Base-by-base conservation (phyloP, 2,797 vertebrate genomes). In the Gallinago solitaria region DNA sequence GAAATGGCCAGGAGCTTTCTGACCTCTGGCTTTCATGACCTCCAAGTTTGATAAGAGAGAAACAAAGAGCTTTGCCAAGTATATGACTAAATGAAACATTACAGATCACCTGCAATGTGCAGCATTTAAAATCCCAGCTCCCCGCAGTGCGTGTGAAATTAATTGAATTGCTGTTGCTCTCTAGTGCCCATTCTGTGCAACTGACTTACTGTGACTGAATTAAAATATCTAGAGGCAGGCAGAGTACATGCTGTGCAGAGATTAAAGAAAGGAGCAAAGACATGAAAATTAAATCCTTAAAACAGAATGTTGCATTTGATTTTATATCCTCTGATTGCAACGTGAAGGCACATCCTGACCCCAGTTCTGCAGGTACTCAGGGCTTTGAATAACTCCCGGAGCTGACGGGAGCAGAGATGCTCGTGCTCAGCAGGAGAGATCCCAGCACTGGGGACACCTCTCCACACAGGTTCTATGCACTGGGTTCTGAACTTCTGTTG, bases 141-240 rank as follows among this genome's bases (percentile, higher is more conserved):
- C 96, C 97, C 0, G 20, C 89, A 89, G 94, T 67, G 94, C 94
- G 70, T 95, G 84, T 93, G 94, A 96, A 95, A 97, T 96, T 97
- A 97, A 96, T 95, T 94, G 94, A 97, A 93, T 96, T 97, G 87
- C 92, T 96, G 83, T 95, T 97, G 94, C 87, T 97, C 93, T 97
- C 95, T 96, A 93, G 93, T 95, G 95, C 87, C 96, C 94, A 88
- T 90, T 96, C 92, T 92, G 94, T 93, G 97, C 90, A 97, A 97
- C 77, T 95, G 91, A 95, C 84, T 97, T 93, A 93, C 85, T 93
- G 93, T 94, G 93, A 96, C 94, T 96, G 92, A 96, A 96, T 97
- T 97, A 93, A 96, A 95, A 97, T 92, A 89, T 93, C 86, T 93
- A 83, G 95, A 96, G 96, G 97, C 97, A 96, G 92, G 95, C 93